Percentiles rank a stretch among this genome's conserved stretches.
phyloP scores from a whole-genome alignment of 2,113 vertebrate genomes.

The Pelusios castaneus region DNA sequence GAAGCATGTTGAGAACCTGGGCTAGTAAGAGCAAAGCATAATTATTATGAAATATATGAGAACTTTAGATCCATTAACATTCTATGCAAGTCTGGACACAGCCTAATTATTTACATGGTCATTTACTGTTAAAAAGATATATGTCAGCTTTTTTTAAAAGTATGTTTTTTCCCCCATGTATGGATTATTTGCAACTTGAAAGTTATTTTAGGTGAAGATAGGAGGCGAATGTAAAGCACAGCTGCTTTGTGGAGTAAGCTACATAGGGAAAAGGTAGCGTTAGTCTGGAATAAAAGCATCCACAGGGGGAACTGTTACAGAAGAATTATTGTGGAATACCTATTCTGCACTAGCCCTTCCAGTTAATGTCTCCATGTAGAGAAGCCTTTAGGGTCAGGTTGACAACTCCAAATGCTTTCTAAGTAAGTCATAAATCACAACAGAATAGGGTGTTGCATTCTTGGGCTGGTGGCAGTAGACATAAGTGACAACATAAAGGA shows the following conservation, averaged over 20 bases:
- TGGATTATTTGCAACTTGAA: not conserved
- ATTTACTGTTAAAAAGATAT: not conserved
- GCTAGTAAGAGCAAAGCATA: not conserved
- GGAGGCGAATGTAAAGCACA: not conserved
- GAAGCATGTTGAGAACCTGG: not conserved
- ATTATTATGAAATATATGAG: not conserved
- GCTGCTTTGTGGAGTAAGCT: slow-evolving; percentile 29
- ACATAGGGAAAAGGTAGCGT: not conserved
- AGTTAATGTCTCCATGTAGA: slow-evolving; percentile 6
- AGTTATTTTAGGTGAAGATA: not conserved
- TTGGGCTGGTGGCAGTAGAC: slow-evolving; percentile 38
- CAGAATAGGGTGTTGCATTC: slow-evolving; percentile 18
- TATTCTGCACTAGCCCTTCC: not conserved
- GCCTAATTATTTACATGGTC: not conserved
- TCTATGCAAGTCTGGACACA: not conserved
- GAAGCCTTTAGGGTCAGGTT: slow-evolving; percentile 15
- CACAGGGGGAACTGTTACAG: not conserved
- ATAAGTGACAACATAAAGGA: slow-evolving; percentile 27
- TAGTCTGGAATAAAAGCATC: slow-evolving; percentile 36
- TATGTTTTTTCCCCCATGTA: not conserved
- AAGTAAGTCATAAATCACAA: slow-evolving; percentile 61
- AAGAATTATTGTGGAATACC: not conserved
- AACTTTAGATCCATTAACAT: not conserved
- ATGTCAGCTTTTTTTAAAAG: not conserved
- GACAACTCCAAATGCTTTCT: slow-evolving; percentile 12